Evolutionary conservation across 2,888 invertebrate species (phyloP), one percentile per base, ranked within the genome.

Genomic region (Apocheima hispidaria): DNA sequence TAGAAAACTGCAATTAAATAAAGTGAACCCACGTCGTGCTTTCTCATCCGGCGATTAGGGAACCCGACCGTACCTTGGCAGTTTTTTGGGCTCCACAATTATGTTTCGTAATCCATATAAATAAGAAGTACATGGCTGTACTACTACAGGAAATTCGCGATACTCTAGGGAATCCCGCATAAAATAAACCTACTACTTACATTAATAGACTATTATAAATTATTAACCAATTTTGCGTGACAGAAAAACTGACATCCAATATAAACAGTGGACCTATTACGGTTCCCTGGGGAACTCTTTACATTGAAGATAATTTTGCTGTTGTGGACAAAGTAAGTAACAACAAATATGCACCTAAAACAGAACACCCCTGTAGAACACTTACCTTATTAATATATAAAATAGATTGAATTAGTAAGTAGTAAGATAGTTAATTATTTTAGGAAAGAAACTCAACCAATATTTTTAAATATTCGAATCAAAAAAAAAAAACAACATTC

Each of bases 21-120:
- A 66, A 61, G 54, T 61, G 59, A 14, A 40, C 30, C 33, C 59
- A 60, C 60, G 59, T 54, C 57, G 4, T 60, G 64, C 70, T 70
- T 70, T 70, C 70, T 55, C 40, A 65, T 70, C 70, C 68, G 70
- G 66, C 49, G 63, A 64, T 70, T 70, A 70, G 52, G 54, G 54
- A 41, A 40, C 38, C 50, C 14, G 14, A 38, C 14, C 38, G 41
- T 53, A 48, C 51, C 53, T 53, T 58, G 14, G 20, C 4, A 57
- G 16, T 28, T 35, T 52, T 61, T 48, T 26, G 23, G 53, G 18
- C 16, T 50, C 33, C 2, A 33, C 20, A 23, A 49, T 35, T 35
- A 21, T 20, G 16, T 30, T 30, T 12, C 26, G 16, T 28, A 10
- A 30, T 48, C n/a, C 4, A n/a, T 33, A 33, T 33, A 12, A 33